Evolutionary conservation across 2,888 invertebrate genomes (phyloP).

Genomic region (Auanema sp.): DNA sequence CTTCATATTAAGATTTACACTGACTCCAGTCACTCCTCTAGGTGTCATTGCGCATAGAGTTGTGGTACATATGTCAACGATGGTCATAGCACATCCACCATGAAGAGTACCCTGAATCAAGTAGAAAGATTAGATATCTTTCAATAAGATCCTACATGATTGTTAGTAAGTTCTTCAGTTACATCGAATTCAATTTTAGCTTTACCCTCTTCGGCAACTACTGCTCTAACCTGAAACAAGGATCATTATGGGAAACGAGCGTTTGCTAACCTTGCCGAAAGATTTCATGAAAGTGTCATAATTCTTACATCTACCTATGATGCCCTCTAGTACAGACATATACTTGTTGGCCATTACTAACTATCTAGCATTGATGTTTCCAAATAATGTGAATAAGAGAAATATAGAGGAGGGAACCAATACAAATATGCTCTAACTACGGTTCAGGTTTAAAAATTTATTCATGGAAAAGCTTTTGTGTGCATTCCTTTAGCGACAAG

Average conservation of each 20-base stretch:
- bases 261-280: too few species aligned
- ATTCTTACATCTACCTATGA: too few species aligned
- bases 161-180: conserved; percentile 45
- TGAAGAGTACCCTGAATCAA: conserved; percentile 44
- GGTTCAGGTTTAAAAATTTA: too few species aligned
- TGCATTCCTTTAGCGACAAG: conserved; percentile 82
- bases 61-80: conserved; percentile 58
- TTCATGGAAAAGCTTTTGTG: conserved; percentile 71
- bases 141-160: conserved; percentile 17
- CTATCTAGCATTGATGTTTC: too few species aligned
- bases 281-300: too few species aligned
- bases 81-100: conserved; percentile 56
- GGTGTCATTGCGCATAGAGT: conserved; percentile 63
- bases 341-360: too few species aligned
- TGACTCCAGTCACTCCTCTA: conserved; percentile 74
- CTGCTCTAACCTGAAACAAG: conserved; percentile 26
- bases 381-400: too few species aligned
- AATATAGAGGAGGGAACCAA: too few species aligned
- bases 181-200: conserved; percentile 56
- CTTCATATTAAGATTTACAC: conserved; percentile 81
- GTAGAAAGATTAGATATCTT: not conserved
- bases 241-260: not conserved
- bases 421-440: too few species aligned
- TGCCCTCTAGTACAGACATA: too few species aligned
- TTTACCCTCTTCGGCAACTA: conserved; percentile 49